Evolutionary conservation across 2,113 vertebrate species (phyloP).

Genomic region (Todiramphus chloris): DNA sequence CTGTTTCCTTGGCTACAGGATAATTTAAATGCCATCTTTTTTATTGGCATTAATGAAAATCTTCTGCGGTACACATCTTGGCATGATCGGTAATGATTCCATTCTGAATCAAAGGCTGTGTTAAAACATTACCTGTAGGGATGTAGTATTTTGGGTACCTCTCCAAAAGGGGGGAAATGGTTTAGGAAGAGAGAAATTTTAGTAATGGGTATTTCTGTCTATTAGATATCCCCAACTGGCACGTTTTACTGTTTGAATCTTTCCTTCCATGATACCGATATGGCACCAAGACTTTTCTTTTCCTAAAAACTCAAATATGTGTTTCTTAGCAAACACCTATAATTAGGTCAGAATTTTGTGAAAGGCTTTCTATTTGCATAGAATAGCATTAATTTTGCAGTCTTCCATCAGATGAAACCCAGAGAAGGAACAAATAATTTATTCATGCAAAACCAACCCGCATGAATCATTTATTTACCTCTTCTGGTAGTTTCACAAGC

Average conservation of each 20-base stretch:
- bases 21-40: not conserved
- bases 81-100: not conserved
- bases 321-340: conserved; percentile 51
- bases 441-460: conserved; percentile 74
- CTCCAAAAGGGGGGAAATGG: not conserved
- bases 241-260: not conserved
- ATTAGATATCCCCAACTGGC: not conserved
- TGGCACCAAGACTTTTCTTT: not conserved
- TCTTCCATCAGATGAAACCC: conserved; percentile 61
- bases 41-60: conserved; percentile 22
- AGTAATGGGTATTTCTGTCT: not conserved
- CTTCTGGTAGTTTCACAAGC: conserved; percentile 68
- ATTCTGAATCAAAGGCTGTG: not conserved
- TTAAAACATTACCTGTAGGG: not conserved
- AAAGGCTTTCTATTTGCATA: conserved; percentile 65
- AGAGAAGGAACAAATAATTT: conserved; percentile 71
- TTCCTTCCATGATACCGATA: not conserved
- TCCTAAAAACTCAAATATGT: not conserved
- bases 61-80: not conserved
- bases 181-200: not conserved
- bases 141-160: not conserved
- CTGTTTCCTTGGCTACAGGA: conserved; percentile 33
- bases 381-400: conserved; percentile 71
- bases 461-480: conserved; percentile 79
- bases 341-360: conserved; percentile 70